A percentile compares a stretch with the other conserved stretches of the same genome.
Conservation (phyloP, 2,797 vertebrate genomes). For the Acipenser oxyrinchus region DNA sequence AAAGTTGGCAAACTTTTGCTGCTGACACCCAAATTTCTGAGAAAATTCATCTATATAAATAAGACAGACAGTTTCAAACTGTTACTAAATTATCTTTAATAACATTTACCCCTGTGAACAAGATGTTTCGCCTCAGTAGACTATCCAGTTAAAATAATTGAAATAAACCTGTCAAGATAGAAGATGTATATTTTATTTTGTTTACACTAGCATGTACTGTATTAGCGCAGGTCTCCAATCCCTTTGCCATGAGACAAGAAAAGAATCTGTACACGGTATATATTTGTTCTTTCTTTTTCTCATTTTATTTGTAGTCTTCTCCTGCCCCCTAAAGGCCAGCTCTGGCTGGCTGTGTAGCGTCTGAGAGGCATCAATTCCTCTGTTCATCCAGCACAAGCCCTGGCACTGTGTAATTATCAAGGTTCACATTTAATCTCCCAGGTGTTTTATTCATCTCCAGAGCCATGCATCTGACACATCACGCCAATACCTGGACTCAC, state of each 20-base stretch:
- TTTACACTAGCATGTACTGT: background rate
- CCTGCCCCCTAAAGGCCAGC: constrained; percentile 71
- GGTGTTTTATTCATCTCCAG: constrained; percentile 40
- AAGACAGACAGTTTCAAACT: background rate
- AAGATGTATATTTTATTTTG: background rate
- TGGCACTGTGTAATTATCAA: constrained; percentile 27
- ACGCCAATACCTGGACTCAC: constrained; percentile 34
- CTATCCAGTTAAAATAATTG: constrained; percentile 5
- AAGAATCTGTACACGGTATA: background rate
- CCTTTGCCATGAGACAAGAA: background rate
- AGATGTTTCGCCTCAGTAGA: constrained; percentile 7
- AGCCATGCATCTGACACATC: constrained; percentile 28
- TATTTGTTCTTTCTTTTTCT: background rate
- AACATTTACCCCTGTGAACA: background rate
- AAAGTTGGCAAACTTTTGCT: background rate
- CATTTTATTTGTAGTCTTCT: constrained; percentile 56
- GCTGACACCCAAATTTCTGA: background rate
- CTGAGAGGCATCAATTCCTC: constrained; percentile 33
- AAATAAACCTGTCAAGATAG: constrained; percentile 7
- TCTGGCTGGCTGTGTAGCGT: constrained; percentile 7
- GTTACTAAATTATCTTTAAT: constrained; percentile 10
- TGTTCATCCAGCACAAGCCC: constrained; percentile 24
- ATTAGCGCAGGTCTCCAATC: background rate
- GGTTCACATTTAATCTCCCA: constrained; percentile 26
- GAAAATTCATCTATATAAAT: background rate